Percentiles rank a stretch among this genome's conserved stretches.
Conservation (phyloP, 2,888 invertebrate genomes). For the Trichacis sp. region DNA sequence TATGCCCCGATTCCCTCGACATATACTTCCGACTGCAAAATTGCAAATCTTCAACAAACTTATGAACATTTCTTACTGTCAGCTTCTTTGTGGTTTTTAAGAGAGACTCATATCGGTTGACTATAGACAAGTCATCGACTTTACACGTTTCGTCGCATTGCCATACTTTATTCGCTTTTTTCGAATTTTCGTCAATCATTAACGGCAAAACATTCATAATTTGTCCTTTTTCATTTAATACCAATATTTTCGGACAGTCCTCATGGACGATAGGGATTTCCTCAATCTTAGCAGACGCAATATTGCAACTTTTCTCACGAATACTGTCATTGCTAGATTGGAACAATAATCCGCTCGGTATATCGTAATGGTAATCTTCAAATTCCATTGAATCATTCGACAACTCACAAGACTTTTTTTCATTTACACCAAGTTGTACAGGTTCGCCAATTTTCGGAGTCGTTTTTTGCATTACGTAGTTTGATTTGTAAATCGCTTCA, state of each 20-base stretch:
- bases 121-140: not conserved
- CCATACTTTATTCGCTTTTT: slow-evolving; percentile 2
- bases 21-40: not conserved
- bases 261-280: not conserved
- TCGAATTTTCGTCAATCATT: not conserved
- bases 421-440: not conserved
- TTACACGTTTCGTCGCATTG: slow-evolving; percentile 7
- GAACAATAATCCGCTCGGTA: no score
- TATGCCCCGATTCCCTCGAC: not conserved
- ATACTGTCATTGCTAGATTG: no score
- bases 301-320: no score
- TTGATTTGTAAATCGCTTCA: no score
- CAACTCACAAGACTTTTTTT: no score
- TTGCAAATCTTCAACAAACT: not conserved
- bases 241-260: not conserved
- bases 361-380: no score
- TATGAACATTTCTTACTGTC: not conserved
- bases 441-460: not conserved
- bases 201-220: slow-evolving; percentile 4
- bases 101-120: not conserved
- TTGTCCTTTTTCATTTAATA: not conserved
- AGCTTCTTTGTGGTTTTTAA: not conserved
- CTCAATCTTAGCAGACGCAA: no score
- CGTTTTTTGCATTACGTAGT: no score
- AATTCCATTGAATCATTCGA: no score